Conservation (phyloP, 2,797 vertebrate genomes). For the Monodelphis domestica region DNA sequence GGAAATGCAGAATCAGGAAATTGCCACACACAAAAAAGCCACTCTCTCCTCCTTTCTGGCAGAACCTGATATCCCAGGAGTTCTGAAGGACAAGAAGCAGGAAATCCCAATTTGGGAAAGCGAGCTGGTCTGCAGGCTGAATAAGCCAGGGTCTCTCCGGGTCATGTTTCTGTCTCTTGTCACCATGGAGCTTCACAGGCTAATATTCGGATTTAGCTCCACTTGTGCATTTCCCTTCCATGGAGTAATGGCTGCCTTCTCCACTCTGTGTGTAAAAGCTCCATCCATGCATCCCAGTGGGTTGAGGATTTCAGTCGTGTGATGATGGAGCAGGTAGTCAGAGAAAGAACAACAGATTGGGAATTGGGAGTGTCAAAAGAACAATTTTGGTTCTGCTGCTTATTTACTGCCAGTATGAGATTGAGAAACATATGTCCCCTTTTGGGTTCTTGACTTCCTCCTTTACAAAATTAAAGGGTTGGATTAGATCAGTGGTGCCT, state of each 20-base stretch:
- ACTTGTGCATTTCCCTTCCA: neutral
- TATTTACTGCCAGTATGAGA: neutral
- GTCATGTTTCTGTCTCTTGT: neutral
- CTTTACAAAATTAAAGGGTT: neutral
- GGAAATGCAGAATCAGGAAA: slow-evolving; percentile 67
- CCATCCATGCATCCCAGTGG: neutral
- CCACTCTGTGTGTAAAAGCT: neutral
- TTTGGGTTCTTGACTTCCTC: neutral
- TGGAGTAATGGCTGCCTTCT: neutral
- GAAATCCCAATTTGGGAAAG: neutral
- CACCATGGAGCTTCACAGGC: neutral
- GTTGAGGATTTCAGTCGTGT: neutral
- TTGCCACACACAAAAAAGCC: slow-evolving; percentile 38
- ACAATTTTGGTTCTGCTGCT: neutral
- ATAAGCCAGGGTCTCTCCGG: neutral
- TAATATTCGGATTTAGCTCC: neutral
- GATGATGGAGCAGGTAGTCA: neutral
- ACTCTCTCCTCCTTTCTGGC: neutral
- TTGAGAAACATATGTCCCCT: rapidly evolving
- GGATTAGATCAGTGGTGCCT: neutral
- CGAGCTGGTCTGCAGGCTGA: neutral
- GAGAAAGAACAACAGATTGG: neutral
- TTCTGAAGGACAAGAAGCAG: neutral
- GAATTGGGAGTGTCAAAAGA: neutral
- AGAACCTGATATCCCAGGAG: neutral